Evolutionary conservation across 2,888 invertebrate genomes (phyloP).

Genomic region (Coelinius sp.): DNA sequence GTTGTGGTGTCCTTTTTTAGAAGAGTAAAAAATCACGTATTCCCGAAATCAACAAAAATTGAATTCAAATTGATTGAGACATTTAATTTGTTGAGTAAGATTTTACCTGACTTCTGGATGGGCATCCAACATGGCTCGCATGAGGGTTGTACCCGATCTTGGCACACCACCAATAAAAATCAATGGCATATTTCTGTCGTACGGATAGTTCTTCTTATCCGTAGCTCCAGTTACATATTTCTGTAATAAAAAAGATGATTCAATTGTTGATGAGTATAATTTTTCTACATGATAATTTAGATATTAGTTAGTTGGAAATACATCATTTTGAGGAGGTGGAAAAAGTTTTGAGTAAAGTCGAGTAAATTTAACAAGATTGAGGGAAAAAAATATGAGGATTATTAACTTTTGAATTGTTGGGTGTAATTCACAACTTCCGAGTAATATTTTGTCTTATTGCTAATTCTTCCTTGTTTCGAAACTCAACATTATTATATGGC

Average conservation of each 20-base stretch:
- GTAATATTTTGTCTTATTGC: slow-evolving; percentile 11
- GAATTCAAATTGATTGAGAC: background rate
- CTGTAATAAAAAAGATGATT: slow-evolving; percentile 65
- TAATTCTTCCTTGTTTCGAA: background rate
- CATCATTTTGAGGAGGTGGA: background rate
- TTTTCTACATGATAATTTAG: background rate
- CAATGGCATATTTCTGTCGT: slow-evolving; percentile 91
- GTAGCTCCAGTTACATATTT: slow-evolving; percentile 76
- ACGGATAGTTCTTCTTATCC: slow-evolving; percentile 79
- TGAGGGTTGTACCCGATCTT: slow-evolving; percentile 95
- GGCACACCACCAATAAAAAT: slow-evolving; percentile 99
- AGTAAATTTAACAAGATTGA: background rate
- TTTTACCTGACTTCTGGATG: slow-evolving; percentile 92
- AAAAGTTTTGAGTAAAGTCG: background rate
- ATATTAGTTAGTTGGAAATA: background rate
- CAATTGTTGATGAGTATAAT: background rate
- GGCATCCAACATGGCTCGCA: slow-evolving; percentile 98
- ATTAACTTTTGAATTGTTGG: background rate
- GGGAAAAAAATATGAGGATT: background rate
- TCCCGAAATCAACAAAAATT: too few species aligned
- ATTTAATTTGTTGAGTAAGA: too few species aligned
- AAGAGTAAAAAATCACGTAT: too few species aligned
- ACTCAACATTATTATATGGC: slow-evolving; percentile 11
- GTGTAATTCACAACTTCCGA: slow-evolving; percentile 6
- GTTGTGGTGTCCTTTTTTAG: too few species aligned